A percentile compares a stretch with the other conserved stretches of the same genome.
phyloP scores from a whole-genome alignment of 2,113 vertebrate genomes.

The Spermophilus dauricus region DNA sequence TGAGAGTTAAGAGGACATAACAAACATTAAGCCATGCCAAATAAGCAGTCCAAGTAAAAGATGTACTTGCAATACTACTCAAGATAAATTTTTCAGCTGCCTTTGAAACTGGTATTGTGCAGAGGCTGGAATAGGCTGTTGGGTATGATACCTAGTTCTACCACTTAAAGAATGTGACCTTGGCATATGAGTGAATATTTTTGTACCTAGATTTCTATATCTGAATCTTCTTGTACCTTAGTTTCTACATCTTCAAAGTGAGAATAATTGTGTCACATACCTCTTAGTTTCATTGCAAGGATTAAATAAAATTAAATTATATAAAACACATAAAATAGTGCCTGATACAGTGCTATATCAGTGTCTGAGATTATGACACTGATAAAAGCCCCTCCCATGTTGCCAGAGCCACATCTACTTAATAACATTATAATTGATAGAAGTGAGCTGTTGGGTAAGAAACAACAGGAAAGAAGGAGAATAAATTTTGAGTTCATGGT shows the following conservation, averaged over 20 bases:
- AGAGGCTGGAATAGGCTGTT: not conserved
- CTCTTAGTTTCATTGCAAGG: not conserved
- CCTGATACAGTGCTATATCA: not conserved
- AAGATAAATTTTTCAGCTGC: not conserved
- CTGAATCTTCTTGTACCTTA: not conserved
- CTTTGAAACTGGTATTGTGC: not conserved
- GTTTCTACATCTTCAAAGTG: slow-evolving; percentile 16
- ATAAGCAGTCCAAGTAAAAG: not conserved
- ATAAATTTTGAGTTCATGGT: not conserved
- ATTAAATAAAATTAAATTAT: slow-evolving; percentile 41
- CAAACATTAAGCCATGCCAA: not conserved
- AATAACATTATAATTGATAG: not conserved
- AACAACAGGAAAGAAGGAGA: not conserved
- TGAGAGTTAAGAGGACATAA: not conserved
- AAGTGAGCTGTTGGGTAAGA: not conserved
- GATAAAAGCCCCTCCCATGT: not conserved
- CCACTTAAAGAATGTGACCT: not conserved
- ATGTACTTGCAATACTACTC: not conserved
- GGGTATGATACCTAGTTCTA: not conserved
- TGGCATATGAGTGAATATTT: slow-evolving; percentile 11
- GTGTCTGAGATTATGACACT: not conserved
- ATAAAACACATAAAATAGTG: not conserved
- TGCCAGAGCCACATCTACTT: not conserved
- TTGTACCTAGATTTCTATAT: not conserved
- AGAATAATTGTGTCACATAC: not conserved